Conservation (phyloP, 2,113 vertebrate species). For the Lepus timidus region DNA sequence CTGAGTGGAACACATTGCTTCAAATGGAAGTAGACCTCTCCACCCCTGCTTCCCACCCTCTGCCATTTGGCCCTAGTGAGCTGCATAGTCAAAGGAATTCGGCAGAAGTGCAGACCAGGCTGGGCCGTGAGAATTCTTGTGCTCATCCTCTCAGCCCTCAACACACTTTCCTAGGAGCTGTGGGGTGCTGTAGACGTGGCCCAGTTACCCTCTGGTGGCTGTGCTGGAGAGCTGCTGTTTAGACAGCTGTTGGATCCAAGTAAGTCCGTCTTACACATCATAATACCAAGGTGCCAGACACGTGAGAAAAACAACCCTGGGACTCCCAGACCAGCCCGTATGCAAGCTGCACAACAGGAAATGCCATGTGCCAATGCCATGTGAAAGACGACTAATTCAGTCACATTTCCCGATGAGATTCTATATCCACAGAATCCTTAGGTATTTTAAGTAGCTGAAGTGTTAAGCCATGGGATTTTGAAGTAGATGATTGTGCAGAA, state of each 20-base stretch:
- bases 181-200: background rate
- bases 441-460: background rate
- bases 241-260: background rate
- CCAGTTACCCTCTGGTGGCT: background rate
- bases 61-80: background rate
- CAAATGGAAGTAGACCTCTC: rapidly evolving
- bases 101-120: background rate
- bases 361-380: rapidly evolving
- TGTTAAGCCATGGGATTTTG: background rate
- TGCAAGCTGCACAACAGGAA: background rate
- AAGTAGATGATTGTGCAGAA: background rate
- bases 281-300: too few species aligned
- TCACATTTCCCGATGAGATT: background rate
- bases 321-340: background rate
- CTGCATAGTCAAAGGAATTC: background rate
- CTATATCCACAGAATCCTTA: background rate
- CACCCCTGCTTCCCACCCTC: too few species aligned
- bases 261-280: background rate
- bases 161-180: background rate
- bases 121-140: background rate
- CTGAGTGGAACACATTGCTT: background rate
- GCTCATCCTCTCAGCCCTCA: background rate
- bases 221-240: background rate
- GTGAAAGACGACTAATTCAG: background rate
- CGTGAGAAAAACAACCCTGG: background rate